Evolutionary conservation across 2,113 vertebrate genomes (phyloP).

Genomic region (Phalacrocorax pelagicus): DNA sequence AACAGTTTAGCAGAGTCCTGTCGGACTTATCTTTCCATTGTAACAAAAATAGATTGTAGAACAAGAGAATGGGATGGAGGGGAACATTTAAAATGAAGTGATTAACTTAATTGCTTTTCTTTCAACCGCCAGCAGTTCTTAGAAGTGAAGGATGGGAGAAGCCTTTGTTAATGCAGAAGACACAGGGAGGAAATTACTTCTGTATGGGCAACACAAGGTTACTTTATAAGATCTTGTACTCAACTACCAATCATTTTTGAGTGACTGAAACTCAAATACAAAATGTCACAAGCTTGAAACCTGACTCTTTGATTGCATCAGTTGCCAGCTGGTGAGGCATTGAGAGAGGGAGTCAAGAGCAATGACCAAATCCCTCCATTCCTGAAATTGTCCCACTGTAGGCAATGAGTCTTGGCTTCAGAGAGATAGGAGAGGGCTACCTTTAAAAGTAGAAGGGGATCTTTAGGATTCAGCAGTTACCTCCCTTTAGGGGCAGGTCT

Average conservation of each 20-base stretch:
- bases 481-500: neutral
- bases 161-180: neutral
- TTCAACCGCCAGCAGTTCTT: neutral
- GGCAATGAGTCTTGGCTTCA: neutral
- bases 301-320: neutral
- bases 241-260: neutral
- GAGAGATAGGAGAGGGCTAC: neutral
- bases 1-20: neutral
- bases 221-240: neutral
- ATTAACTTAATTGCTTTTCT: conserved; percentile 18
- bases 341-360: neutral
- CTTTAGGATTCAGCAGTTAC: neutral
- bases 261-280: neutral
- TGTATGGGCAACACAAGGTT: neutral
- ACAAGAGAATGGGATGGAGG: neutral
- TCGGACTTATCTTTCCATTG: neutral
- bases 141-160: neutral
- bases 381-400: neutral
- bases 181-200: neutral
- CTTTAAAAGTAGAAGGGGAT: neutral
- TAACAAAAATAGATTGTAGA: neutral
- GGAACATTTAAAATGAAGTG: neutral
- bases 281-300: neutral
- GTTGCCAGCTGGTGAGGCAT: neutral
- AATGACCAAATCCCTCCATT: neutral